These are phyloP conservation scores for Portunus trituberculatus DNA, from an alignment of 1,140 invertebrate species.

Conservation along the genomic window DNA sequence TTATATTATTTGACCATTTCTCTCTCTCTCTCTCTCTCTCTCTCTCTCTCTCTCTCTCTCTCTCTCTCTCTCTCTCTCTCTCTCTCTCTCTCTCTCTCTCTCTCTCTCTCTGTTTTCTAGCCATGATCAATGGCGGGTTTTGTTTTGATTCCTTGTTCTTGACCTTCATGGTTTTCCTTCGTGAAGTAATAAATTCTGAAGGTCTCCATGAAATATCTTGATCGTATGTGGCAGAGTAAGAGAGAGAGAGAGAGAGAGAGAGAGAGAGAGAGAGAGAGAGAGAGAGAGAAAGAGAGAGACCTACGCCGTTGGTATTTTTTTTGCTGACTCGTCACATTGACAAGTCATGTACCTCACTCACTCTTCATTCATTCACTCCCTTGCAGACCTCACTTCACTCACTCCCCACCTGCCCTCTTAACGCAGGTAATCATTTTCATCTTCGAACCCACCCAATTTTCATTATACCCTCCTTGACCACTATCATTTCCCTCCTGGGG, in stretches of 20 bases:
- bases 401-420: too few relatives aligned
- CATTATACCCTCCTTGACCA: too few relatives aligned
- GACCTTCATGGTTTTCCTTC: too few relatives aligned
- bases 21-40: conserved; percentile 39
- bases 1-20: not conserved
- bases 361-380: too few relatives aligned
- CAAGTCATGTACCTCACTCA: too few relatives aligned
- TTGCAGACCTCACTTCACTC: too few relatives aligned
- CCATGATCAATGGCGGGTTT: not conserved
- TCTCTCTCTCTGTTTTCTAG: conserved; percentile 10
- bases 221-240: not conserved
- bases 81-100: conserved; percentile 47
- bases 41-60: conserved; percentile 19
- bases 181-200: too few relatives aligned
- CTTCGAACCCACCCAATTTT: too few relatives aligned
- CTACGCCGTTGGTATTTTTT: too few relatives aligned
- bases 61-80: conserved; percentile 47
- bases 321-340: too few relatives aligned
- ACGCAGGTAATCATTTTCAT: too few relatives aligned
- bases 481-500: too few relatives aligned
- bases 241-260: conserved; percentile 43
- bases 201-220: not conserved
- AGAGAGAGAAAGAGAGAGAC: conserved; percentile 36
- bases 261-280: conserved; percentile 43
- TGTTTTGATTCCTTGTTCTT: not conserved